These are phyloP conservation scores for Copidosoma aretas DNA, from an alignment of 2,888 invertebrate species.

Conservation along the genomic window DNA sequence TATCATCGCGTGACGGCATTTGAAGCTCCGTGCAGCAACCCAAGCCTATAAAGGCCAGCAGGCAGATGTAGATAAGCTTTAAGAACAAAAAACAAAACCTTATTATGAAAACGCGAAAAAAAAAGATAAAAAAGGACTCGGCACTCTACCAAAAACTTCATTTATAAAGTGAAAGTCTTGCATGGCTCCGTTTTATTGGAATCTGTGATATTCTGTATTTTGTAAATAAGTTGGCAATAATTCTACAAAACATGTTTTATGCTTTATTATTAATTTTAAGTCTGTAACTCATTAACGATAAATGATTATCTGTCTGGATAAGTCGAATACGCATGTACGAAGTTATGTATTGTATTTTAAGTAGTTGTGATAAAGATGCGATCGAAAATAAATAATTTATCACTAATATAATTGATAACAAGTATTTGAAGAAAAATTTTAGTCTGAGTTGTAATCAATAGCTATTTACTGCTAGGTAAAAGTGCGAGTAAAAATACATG, in stretches of 20 bases:
- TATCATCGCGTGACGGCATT: slow-evolving; percentile 52
- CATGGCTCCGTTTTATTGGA: not conserved
- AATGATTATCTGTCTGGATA: too few relatives aligned
- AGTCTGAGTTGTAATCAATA: not conserved
- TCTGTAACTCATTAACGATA: too few relatives aligned
- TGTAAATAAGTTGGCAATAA: too few relatives aligned
- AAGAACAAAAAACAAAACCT: slow-evolving; percentile 35
- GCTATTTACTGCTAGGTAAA: slow-evolving; percentile 7
- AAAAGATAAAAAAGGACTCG: slow-evolving; percentile 1
- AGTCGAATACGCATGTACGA: too few relatives aligned
- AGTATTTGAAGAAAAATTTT: not conserved
- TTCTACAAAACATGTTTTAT: too few relatives aligned
- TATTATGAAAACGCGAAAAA: not conserved
- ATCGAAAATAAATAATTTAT: not conserved
- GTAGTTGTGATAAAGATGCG: not conserved
- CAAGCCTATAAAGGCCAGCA: slow-evolving; percentile 51
- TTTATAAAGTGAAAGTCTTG: not conserved
- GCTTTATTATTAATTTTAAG: too few relatives aligned
- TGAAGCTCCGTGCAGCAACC: slow-evolving; percentile 46
- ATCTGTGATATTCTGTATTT: not conserved
- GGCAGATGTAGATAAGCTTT: slow-evolving; percentile 52
- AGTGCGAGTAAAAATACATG: slow-evolving; percentile 1
- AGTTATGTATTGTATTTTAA: too few relatives aligned
- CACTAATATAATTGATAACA: not conserved
- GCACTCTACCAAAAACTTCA: not conserved